Evolutionary conservation across 2,113 vertebrate species (phyloP).

Genomic region (Chlorodrepanis virens): DNA sequence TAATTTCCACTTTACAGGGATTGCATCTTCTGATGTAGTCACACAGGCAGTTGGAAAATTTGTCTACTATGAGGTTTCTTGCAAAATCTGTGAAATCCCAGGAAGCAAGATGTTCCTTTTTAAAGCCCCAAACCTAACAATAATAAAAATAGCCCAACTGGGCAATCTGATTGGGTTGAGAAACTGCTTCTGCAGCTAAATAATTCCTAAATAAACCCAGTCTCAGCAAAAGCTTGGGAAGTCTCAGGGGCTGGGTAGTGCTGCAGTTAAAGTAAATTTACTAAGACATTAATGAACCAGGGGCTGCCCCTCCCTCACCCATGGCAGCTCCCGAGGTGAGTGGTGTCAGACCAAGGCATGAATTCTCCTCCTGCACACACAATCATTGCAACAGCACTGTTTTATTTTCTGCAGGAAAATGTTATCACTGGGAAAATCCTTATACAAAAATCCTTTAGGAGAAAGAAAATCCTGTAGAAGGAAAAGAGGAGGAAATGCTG

Average conservation of each 20-base stretch:
- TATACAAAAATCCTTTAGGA: not conserved
- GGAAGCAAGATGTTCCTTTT: not conserved
- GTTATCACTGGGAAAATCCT: fast-evolving
- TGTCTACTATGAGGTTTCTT: not conserved
- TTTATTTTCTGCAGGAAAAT: not conserved
- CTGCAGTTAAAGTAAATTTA: not conserved
- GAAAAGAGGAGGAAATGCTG: not conserved
- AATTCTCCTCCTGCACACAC: not conserved
- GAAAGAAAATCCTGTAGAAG: not conserved
- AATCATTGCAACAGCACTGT: not conserved
- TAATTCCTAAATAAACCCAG: not conserved
- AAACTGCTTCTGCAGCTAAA: not conserved
- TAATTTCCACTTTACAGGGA: not conserved
- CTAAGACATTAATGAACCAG: fast-evolving
- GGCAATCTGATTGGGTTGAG: not conserved
- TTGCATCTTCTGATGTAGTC: not conserved
- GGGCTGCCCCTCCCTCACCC: not conserved
- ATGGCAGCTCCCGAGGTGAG: fast-evolving
- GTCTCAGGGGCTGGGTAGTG: not conserved
- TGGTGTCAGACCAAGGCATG: fast-evolving
- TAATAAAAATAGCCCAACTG: not conserved
- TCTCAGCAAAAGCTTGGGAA: not conserved
- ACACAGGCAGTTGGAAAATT: not conserved
- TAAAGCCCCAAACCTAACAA: not conserved
- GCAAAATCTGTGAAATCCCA: not conserved